Evolutionary conservation across 1,140 invertebrate species (phyloP).

Genomic region (Heterodera schachtii): DNA sequence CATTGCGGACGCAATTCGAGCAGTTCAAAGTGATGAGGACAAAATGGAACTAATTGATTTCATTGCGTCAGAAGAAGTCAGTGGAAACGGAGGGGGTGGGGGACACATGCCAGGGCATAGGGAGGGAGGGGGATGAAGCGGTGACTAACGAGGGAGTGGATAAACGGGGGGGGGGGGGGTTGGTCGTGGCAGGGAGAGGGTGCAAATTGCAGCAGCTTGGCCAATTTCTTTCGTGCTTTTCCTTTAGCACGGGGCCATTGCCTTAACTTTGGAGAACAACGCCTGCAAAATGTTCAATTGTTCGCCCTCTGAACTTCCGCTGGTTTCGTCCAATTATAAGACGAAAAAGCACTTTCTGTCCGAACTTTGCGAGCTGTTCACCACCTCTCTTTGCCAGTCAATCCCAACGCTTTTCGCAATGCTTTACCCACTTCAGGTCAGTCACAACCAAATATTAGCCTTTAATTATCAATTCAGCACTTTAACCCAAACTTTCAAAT

Average conservation of each 20-base stretch:
- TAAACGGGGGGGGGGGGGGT: no score
- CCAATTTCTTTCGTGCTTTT: neutral
- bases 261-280: constrained; percentile 10
- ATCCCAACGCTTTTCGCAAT: constrained; percentile 4
- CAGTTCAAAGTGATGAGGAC: neutral
- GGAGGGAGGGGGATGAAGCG: no score
- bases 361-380: neutral
- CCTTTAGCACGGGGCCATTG: constrained; percentile 5
- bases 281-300: constrained; percentile 5
- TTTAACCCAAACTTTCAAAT: neutral
- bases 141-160: no score
- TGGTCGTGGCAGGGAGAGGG: no score
- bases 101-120: no score
- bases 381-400: neutral
- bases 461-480: neutral
- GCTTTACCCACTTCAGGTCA: constrained; percentile 6
- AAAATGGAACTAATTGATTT: constrained; percentile 15
- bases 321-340: neutral
- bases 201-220: no score
- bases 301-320: neutral
- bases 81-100: no score
- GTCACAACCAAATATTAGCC: neutral
- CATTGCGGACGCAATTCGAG: constrained; percentile 1
- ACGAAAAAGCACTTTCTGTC: neutral
- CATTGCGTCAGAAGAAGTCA: neutral